Percentiles rank a stretch among this genome's conserved stretches.
These are phyloP conservation scores for Rhizoglyphus robini DNA, from an alignment of 1,140 invertebrate genomes.

Conservation along the genomic window DNA sequence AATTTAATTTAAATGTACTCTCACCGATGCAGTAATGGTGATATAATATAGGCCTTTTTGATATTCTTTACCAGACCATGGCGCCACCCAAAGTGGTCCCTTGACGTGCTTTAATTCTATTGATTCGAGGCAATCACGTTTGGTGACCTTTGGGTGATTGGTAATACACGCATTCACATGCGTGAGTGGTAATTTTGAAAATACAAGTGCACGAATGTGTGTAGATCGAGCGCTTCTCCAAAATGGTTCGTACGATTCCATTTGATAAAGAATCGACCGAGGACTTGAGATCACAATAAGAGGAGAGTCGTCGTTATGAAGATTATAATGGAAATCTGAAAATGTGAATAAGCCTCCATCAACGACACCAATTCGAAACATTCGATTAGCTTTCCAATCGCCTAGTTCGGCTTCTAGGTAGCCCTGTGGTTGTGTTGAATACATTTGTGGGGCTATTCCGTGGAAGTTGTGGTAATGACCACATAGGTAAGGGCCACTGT, in stretches of 20 bases:
- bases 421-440: constrained; percentile 71
- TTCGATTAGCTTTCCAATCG: constrained; percentile 83
- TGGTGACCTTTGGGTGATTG: constrained; percentile 36
- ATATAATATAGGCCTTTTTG: constrained; percentile 52
- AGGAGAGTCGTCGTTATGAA: constrained; percentile 48
- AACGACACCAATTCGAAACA: constrained; percentile 65
- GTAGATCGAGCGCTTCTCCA: constrained; percentile 52
- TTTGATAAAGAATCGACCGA: constrained; percentile 56
- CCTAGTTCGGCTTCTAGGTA: constrained; percentile 75
- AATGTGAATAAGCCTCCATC: constrained; percentile 85
- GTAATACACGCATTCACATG: constrained; percentile 34
- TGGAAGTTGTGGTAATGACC: constrained; percentile 77
- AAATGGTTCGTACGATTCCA: constrained; percentile 57
- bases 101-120: constrained; percentile 40
- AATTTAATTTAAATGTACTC: not conserved
- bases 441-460: constrained; percentile 66
- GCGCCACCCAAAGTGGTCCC: constrained; percentile 51
- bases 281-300: constrained; percentile 73
- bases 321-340: constrained; percentile 53
- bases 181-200: constrained; percentile 37
- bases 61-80: constrained; percentile 55
- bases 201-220: constrained; percentile 50
- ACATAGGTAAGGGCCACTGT: constrained; percentile 63
- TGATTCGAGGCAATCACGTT: constrained; percentile 45
- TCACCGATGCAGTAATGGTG: constrained; percentile 25